A percentile compares a stretch with the other conserved stretches of the same genome.
Conservation (phyloP, 2,888 invertebrate species). For the Zonitis immaculata region DNA sequence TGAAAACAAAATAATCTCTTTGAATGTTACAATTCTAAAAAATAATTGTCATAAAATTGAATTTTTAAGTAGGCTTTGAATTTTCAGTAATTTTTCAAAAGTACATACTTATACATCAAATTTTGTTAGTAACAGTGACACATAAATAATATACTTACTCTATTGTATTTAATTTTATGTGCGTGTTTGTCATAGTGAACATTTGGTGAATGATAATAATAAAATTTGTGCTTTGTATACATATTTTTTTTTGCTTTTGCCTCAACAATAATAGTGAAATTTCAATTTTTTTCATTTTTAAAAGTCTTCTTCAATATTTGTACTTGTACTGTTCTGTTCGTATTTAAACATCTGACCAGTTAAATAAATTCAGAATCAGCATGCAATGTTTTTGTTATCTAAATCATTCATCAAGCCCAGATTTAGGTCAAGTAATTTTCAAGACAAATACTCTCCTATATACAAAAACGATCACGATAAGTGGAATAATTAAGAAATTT, state of each 20-base stretch:
- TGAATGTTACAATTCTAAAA: no score
- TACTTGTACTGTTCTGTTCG: not conserved
- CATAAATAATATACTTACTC: not conserved
- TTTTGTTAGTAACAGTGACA: not conserved
- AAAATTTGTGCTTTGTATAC: no score
- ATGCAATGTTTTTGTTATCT: slow-evolving; percentile 28
- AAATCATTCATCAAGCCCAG: slow-evolving; percentile 25
- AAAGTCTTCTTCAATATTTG: not conserved
- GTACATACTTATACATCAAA: not conserved
- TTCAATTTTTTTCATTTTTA: not conserved
- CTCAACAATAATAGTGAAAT: not conserved
- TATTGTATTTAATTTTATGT: not conserved
- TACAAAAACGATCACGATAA: slow-evolving; percentile 19
- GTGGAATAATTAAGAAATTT: slow-evolving; percentile 22
- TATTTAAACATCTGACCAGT: slow-evolving; percentile 11
- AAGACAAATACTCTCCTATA: slow-evolving; percentile 18
- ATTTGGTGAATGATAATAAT: not conserved
- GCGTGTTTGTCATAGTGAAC: not conserved
- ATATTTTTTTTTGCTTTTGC: not conserved
- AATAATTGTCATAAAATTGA: not conserved
- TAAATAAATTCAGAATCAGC: slow-evolving; percentile 30
- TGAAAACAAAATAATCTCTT: no score
- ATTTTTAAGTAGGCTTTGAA: not conserved
- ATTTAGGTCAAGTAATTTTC: slow-evolving; percentile 29
- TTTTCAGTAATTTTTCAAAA: not conserved